Conservation (phyloP, 2,113 vertebrate species). For the Atherinomorus stipes region DNA sequence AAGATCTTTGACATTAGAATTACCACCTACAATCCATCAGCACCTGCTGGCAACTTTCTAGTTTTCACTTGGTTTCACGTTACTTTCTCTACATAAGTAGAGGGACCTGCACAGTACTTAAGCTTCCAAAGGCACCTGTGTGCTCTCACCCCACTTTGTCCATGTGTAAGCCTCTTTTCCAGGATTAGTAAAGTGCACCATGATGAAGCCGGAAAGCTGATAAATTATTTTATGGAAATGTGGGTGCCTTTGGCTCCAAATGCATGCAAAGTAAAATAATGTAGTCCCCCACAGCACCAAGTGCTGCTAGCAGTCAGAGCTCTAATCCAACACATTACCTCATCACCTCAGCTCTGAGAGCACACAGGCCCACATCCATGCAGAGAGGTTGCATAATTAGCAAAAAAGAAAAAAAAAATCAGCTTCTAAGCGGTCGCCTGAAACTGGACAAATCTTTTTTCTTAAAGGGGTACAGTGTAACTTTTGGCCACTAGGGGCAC, state of each 20-base stretch:
- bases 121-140: constrained; percentile 22
- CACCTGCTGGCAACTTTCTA: constrained; percentile 1
- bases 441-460: constrained; percentile 29
- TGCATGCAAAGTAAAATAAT: constrained; percentile 30
- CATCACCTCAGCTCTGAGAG: constrained; percentile 19
- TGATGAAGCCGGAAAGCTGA: constrained; percentile 27
- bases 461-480: too few relatives aligned
- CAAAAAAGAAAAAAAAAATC: constrained; percentile 32
- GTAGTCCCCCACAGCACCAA: constrained; percentile 25
- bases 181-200: constrained; percentile 19
- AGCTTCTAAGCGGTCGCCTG: neutral
- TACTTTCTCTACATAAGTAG: neutral
- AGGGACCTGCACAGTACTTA: neutral
- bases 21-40: constrained; percentile 8
- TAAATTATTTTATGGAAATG: constrained; percentile 55
- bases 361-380: constrained; percentile 11
- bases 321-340: constrained; percentile 44
- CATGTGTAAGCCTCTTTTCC: constrained; percentile 19
- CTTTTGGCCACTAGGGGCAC: too few relatives aligned
- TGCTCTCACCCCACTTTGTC: constrained; percentile 20
- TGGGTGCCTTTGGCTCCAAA: constrained; percentile 28
- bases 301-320: constrained; percentile 32
- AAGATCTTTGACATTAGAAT: constrained; percentile 24
- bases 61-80: neutral
- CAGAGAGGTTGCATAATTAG: constrained; percentile 14